Percentiles rank a stretch among this genome's conserved stretches.
Conservation (phyloP, 2,797 vertebrate genomes). For the Enteromius thamalakanensis region DNA sequence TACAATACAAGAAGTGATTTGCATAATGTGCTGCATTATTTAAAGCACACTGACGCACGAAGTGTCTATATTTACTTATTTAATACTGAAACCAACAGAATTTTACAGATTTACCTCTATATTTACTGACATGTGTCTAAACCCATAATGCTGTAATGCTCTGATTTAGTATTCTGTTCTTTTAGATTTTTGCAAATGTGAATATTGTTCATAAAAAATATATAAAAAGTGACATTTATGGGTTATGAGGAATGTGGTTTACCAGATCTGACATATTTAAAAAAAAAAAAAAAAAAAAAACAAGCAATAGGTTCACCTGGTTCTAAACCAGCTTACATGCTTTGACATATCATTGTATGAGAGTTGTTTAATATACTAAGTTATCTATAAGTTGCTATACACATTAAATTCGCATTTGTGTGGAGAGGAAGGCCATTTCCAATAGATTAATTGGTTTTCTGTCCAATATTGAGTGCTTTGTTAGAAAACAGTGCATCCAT, state of each 20-base stretch:
- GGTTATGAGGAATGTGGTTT: background rate
- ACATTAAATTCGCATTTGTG: slow-evolving; percentile 7
- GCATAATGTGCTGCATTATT: background rate
- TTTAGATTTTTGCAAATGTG: background rate
- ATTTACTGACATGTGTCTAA: background rate
- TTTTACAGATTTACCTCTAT: background rate
- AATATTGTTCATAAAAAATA: background rate
- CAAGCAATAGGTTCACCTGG: background rate
- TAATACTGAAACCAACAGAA: background rate
- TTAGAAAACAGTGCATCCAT: slow-evolving; percentile 46
- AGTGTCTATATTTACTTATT: background rate
- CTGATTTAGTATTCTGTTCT: background rate
- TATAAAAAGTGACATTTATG: slow-evolving; percentile 15
- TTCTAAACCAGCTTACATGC: background rate
- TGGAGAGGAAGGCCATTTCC: background rate
- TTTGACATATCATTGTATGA: background rate
- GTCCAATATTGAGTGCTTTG: slow-evolving; percentile 50
- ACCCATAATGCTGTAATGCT: background rate
- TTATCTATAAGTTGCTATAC: slow-evolving; percentile 44
- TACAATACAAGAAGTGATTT: background rate
- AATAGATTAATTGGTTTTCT: background rate
- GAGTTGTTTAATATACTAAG: slow-evolving; percentile 14
- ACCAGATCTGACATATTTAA: background rate
- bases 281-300: background rate
- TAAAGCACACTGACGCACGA: background rate